These are phyloP conservation scores for Rana temporaria DNA, from an alignment of 2,113 vertebrate species.

Conservation along the genomic window DNA sequence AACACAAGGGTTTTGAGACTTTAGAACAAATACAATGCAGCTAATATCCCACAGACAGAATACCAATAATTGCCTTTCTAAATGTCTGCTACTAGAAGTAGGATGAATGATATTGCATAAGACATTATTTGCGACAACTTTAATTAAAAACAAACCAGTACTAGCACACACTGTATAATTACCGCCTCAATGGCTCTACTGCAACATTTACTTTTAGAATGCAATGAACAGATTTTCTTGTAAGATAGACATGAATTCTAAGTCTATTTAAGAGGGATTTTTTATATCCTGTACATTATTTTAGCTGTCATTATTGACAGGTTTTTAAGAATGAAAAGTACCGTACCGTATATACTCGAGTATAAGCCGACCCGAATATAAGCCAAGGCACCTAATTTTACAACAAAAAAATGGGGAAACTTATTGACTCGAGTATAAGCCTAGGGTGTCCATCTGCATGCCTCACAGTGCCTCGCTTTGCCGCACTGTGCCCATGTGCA, in stretches of 20 bases:
- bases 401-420: too few species aligned
- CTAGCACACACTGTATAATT: not conserved
- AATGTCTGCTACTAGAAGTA: not conserved
- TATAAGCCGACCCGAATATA: too few species aligned
- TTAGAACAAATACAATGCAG: not conserved
- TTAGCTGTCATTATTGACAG: constrained; percentile 3
- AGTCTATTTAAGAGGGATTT: not conserved
- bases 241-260: not conserved
- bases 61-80: not conserved
- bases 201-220: not conserved
- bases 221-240: not conserved
- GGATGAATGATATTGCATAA: not conserved
- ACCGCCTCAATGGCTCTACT: not conserved
- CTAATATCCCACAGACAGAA: not conserved
- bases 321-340: constrained; percentile 13
- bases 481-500: too few species aligned
- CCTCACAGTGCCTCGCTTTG: too few species aligned
- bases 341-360: too few species aligned
- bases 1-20: not conserved
- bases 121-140: constrained; percentile 14
- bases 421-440: too few species aligned
- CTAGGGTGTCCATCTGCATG: too few species aligned
- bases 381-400: too few species aligned
- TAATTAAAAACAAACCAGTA: constrained; percentile 20
- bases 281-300: not conserved